Base-by-base conservation (phyloP, 2,797 vertebrate genomes). In the Hipposideros larvatus region DNA sequence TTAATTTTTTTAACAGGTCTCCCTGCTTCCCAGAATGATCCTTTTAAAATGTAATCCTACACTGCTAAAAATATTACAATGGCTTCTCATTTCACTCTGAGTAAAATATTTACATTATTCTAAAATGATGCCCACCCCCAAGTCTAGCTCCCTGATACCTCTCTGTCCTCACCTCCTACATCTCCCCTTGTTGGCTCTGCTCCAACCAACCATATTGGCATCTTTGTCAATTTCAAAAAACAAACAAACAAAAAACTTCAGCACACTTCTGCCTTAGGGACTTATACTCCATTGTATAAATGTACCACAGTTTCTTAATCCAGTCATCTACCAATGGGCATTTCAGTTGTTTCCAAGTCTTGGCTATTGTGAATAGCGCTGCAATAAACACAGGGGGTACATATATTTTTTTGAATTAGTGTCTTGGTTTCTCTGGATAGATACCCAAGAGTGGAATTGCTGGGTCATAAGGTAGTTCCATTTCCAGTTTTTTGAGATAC, bases 51-150 rank as follows among this genome's bases (percentile, higher is more conserved):
- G 6, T 18, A 70, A 65, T 18, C 55, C 21, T 15, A 21, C 18
- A 87, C 22, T 84, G 31, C 41, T 65, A 59, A 79, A 75, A 95
- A 65, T 84, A 77, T 61, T 66, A 7, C 59, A 87, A 31, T 75
- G 24, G 9, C 41, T 96, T 94, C 61, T 92, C 24, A 57, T 75
- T 83, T 95, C 66, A 65, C 43, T 90, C 28, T 41, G 11, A 90
- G 31, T 75, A 18, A 61, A 91, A 68, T 94, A 85, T 93, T 90
- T 90, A 71, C 37, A 68, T 75, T 74, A 19, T 11, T 74, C 65
- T 96, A 68, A 94, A 95, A 89, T 85, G 24, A 89, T 85, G 24
- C 4, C n/a, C n/a, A 79, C 34, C 53, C 18, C 71, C 46, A 57
- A 43, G 43, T 75, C 22, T 74, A 83, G 15, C 11, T 74, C 13